Percentiles rank a stretch among this genome's conserved stretches.
These are phyloP conservation scores for Coilia nasus DNA, from an alignment of 2,797 vertebrate species.

Conservation along the genomic window DNA sequence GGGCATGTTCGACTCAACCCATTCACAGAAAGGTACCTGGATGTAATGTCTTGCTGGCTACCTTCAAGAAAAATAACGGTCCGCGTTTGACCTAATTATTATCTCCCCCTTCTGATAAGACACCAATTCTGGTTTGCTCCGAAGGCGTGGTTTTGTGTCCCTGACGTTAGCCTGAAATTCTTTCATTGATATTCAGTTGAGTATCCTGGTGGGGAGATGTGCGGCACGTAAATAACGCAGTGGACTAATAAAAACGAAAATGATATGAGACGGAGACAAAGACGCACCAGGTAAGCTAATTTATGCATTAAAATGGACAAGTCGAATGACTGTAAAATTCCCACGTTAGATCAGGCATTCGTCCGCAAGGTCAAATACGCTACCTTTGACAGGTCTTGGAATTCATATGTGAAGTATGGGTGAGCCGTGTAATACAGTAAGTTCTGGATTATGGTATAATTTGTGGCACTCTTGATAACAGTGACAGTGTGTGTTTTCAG, in stretches of 20 bases:
- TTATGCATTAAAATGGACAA: slow-evolving; percentile 26
- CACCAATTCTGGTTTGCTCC: slow-evolving; percentile 27
- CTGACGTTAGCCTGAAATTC: slow-evolving; percentile 64
- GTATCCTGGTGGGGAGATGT: slow-evolving; percentile 55
- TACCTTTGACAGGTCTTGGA: slow-evolving; percentile 50
- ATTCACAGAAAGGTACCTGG: not conserved
- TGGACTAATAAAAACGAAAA: slow-evolving; percentile 40
- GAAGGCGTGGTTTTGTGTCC: slow-evolving; percentile 76
- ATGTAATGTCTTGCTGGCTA: not conserved
- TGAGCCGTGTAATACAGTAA: not conserved
- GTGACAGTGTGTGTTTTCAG: slow-evolving; percentile 35
- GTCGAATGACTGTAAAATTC: slow-evolving; percentile 11
- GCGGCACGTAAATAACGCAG: slow-evolving; percentile 52
- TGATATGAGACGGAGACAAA: slow-evolving; percentile 50
- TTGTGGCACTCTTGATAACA: slow-evolving; percentile 33
- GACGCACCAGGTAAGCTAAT: slow-evolving; percentile 64
- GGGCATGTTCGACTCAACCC: not conserved
- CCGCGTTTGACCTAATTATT: slow-evolving; percentile 12
- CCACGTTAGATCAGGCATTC: slow-evolving; percentile 48
- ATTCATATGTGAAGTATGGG: slow-evolving; percentile 23
- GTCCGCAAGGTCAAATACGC: slow-evolving; percentile 75
- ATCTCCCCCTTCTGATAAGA: slow-evolving; percentile 5
- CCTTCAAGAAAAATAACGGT: slow-evolving; percentile 1
- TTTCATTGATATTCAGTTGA: slow-evolving; percentile 66
- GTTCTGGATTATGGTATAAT: slow-evolving; percentile 27